Evolutionary conservation across 2,888 invertebrate species (phyloP), one percentile per base, ranked within the genome.

Genomic region (Drosophila yooni): DNA sequence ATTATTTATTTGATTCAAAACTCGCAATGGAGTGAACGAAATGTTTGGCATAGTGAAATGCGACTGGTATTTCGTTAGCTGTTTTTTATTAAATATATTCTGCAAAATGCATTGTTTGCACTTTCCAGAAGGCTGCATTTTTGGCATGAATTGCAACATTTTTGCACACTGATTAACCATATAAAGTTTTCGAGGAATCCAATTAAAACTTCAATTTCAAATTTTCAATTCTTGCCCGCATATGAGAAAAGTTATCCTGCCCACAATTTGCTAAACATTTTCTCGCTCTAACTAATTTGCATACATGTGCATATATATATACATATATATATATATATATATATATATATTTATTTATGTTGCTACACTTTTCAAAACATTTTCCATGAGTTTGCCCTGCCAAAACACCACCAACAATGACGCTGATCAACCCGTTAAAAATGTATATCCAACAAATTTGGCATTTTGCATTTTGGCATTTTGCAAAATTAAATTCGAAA

Each of bases 141-240:
- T n/a, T 52, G 38, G 18, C 10, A 2, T 21, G 40, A 67, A 29
- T 51, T 57, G n/a, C 29, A 57, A 51, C 11, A 67, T 40, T 56
- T 36, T 43, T 33, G 36, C 51, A 51, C 50, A 34, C 31, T 60
- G 54, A 73, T 73, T 73, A 66, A 56, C 27, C 29, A 36, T 51
- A 38, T 21, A 57, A 73, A 73, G 29, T 62, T 62, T 43, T 34
- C 25, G 50, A 36, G 18, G 2, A 29, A 48, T 50, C 50, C 68
- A 78, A 78, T 80, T 78, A 78, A 76, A 80, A 71, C 58, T 76
- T 67, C 40, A 71, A 38, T 51, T 51, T 68, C 38, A 43, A 10
- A 25, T 48, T 50, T 54, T 60, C 43, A 56, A 33, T 52, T 27
- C 40, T 43, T 50, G 36, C 57, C 33, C 66, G 59, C 73, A 73